Evolutionary conservation across 2,888 invertebrate species (phyloP).

Genomic region (Aphodius granarius): DNA sequence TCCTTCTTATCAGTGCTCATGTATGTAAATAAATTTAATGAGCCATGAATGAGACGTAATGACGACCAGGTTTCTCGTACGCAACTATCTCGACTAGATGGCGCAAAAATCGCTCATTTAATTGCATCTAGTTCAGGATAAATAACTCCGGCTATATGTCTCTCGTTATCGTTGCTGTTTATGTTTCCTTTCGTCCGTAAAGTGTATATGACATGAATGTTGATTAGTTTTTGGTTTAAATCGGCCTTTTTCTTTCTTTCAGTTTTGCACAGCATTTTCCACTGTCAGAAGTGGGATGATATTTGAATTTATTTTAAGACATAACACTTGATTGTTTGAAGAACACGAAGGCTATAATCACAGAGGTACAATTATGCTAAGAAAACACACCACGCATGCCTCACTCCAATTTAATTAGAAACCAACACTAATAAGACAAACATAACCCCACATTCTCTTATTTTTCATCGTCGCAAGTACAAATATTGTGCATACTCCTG

Average conservation of each 20-base stretch:
- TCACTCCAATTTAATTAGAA: not conserved
- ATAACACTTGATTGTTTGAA: no score
- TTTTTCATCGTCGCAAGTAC: not conserved
- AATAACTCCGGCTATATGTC: not conserved
- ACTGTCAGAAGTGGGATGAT: not conserved
- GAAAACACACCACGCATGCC: not conserved
- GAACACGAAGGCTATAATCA: not conserved
- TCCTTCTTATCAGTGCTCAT: not conserved
- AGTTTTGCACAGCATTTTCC: not conserved
- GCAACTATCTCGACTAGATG: not conserved
- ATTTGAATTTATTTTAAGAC: not conserved
- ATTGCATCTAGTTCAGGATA: not conserved
- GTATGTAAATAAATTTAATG: not conserved
- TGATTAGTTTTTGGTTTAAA: not conserved
- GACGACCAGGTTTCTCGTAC: not conserved
- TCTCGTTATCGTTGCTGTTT: not conserved
- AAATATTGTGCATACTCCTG: not conserved
- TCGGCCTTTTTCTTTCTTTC: not conserved
- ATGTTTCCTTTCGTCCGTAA: not conserved
- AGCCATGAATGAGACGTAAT: not conserved
- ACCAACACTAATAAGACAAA: not conserved
- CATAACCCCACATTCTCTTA: not conserved
- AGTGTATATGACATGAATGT: not conserved
- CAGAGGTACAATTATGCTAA: not conserved
- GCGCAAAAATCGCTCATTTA: not conserved